Conservation (phyloP, 2,888 invertebrate genomes). For the Volucella bombylans region DNA sequence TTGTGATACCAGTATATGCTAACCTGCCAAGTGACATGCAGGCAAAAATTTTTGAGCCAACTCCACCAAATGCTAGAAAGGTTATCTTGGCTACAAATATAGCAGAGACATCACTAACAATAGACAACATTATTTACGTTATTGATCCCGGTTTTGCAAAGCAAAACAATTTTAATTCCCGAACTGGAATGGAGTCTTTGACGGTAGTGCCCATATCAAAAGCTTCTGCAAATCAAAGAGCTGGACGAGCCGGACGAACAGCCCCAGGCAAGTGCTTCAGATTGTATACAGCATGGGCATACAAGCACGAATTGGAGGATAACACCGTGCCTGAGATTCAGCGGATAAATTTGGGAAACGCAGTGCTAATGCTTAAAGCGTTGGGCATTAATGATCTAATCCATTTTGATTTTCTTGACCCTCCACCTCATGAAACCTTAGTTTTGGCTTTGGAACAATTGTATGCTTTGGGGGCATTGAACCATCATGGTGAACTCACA, state of each 20-base stretch:
- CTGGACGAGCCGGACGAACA: constrained; percentile 96
- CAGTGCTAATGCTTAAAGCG: constrained; percentile 97
- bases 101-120: constrained; percentile 99
- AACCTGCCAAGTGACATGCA: constrained; percentile 99
- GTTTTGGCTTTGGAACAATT: constrained; percentile 97
- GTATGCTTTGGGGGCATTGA: constrained; percentile 97
- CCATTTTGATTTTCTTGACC: constrained; percentile 99
- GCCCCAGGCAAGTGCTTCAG: constrained; percentile 99
- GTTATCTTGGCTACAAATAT: constrained; percentile 99
- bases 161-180: constrained; percentile 98
- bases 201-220: constrained; percentile 99
- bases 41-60: constrained; percentile 98
- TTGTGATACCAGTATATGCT: constrained; percentile 98
- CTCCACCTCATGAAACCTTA: constrained; percentile 96
- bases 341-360: constrained; percentile 97
- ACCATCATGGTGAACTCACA: constrained; percentile 98
- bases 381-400: constrained; percentile 98
- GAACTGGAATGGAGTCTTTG: constrained; percentile 99
- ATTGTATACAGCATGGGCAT: constrained; percentile 99
- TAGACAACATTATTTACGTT: constrained; percentile 99
- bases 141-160: constrained; percentile 99
- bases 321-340: constrained; percentile 99
- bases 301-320: constrained; percentile 98
- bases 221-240: constrained; percentile 98
- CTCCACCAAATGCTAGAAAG: constrained; percentile 97